Evolutionary conservation across 2,797 vertebrate genomes (phyloP).

Genomic region (Acridotheres tristis): DNA sequence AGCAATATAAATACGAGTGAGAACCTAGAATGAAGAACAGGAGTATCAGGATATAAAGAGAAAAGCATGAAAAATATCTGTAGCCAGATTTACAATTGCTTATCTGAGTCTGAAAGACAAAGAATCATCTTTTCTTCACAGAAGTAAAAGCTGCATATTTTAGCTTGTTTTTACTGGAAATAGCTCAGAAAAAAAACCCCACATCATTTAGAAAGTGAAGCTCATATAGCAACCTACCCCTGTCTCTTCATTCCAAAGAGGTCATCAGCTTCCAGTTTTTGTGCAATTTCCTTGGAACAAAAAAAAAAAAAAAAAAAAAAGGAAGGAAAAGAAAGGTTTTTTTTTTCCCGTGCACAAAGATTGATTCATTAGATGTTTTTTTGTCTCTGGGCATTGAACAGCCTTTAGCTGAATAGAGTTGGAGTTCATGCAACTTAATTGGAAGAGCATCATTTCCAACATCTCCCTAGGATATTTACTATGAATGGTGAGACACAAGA

Average conservation of each 20-base stretch:
- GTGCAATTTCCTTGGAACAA: neutral
- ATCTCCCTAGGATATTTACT: neutral
- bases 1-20: neutral
- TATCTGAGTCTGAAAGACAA: neutral
- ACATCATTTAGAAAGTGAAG: neutral
- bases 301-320: neutral
- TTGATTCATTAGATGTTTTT: constrained; percentile 4
- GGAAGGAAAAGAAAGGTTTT: neutral
- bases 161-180: neutral
- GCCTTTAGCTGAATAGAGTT: neutral
- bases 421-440: neutral
- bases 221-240: neutral
- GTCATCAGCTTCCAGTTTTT: neutral
- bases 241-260: neutral
- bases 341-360: neutral
- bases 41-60: neutral
- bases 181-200: neutral
- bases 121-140: neutral
- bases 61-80: neutral
- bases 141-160: neutral
- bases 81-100: neutral
- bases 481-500: neutral
- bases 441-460: neutral
- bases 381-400: neutral
- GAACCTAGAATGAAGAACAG: neutral